These are phyloP conservation scores for Eilema caniola DNA, from an alignment of 2,888 invertebrate genomes.

Conservation along the genomic window DNA sequence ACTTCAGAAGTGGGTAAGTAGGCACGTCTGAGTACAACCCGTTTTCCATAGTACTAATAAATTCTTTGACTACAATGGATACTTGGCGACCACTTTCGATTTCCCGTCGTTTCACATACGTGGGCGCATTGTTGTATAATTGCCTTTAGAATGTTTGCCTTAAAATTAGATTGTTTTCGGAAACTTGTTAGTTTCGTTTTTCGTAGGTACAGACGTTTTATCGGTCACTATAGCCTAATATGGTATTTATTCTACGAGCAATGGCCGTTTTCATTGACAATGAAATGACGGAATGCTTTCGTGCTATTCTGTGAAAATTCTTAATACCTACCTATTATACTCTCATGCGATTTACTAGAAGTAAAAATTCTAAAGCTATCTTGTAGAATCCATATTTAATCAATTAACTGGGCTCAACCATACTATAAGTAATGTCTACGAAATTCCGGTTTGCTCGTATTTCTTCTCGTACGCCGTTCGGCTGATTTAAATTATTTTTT, in stretches of 20 bases:
- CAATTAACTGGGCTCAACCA: too few relatives aligned
- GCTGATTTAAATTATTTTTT: too few relatives aligned
- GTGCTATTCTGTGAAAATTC: too few relatives aligned
- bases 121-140: conserved; percentile 45
- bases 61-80: conserved; percentile 48
- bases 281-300: too few relatives aligned
- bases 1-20: conserved; percentile 28
- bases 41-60: conserved; percentile 40
- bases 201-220: neutral
- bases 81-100: conserved; percentile 54
- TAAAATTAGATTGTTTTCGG: conserved; percentile 11
- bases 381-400: too few relatives aligned
- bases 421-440: too few relatives aligned
- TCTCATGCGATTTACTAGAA: too few relatives aligned
- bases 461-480: too few relatives aligned
- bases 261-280: neutral
- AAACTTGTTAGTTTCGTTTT: conserved; percentile 3
- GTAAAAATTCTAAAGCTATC: too few relatives aligned
- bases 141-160: conserved; percentile 38
- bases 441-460: too few relatives aligned
- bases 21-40: conserved; percentile 26
- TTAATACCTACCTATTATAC: too few relatives aligned
- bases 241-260: neutral
- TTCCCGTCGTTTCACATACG: conserved; percentile 53
- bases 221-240: neutral